Base-by-base conservation (phyloP, 2,888 invertebrate genomes). In the Pomacea canaliculata region DNA sequence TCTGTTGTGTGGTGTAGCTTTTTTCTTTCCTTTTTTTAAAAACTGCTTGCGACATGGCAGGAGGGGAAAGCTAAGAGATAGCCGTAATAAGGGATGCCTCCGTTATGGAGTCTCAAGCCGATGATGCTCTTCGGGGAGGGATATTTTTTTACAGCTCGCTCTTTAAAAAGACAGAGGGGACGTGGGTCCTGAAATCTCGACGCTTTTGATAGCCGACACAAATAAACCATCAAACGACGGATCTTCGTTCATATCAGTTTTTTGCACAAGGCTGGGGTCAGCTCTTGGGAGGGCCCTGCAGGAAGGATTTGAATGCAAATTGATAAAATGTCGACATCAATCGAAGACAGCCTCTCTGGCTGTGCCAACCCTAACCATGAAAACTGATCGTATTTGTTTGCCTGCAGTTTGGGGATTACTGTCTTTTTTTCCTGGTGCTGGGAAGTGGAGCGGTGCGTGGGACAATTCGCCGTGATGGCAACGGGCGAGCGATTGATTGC, bases 401-500 rank as follows among this genome's bases (percentile, higher is more conserved):
- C 80, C 49, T 73, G 62, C 77, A 73, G 65, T 73, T 71, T 70
- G 66, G 69, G 49, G 77, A 77, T 76, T 70, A 76, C 78, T 77
- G 78, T 65, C 76, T 76, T 62, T 70, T 66, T 70, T 79, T 79
- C 79, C 78, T 77, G 71, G 76, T 63, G 76, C 72, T 76, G 48
- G 77, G 76, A 71, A 66, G 73, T 70, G 70, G 73, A 76, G 70
- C 77, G 70, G 75, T 71, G 78, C 75, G 70, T 67, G 76, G 76
- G 80, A 76, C 78, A 77, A 76, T 73, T 71, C 79, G 69, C 68
- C 71, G 75, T 77, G 80, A 81, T 79, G 74, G 79, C 81, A 76
- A 79, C 80, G 78, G 70, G 81, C 76, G 78, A 76, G 80, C 78
- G 79, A 82, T 82, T 82, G 82, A 82, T 82, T 81, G 73, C 78